phyloP scores from a whole-genome alignment of 2,797 vertebrate species.

The Paratrypauchen microcephalus region DNA sequence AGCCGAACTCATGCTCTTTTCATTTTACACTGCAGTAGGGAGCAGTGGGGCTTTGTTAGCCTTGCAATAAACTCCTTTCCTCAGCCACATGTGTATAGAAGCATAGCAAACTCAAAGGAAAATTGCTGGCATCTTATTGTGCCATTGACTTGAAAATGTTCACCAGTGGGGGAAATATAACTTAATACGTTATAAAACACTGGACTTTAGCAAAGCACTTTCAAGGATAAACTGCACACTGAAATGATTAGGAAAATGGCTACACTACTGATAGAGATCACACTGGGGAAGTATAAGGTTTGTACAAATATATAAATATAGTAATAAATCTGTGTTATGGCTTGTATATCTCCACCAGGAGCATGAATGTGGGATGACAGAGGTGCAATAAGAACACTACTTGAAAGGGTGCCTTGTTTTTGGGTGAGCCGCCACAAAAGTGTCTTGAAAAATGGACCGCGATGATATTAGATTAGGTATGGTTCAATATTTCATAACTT shows the following conservation, averaged over 20 bases:
- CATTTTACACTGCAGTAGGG: slow-evolving; percentile 52
- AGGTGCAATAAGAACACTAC: slow-evolving; percentile 40
- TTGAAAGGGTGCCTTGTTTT: slow-evolving; percentile 70
- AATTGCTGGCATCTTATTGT: slow-evolving; percentile 23
- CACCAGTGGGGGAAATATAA: slow-evolving; percentile 41
- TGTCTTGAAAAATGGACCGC: slow-evolving; percentile 42
- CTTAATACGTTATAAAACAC: slow-evolving; percentile 46
- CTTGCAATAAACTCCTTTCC: slow-evolving; percentile 70
- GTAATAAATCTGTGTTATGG: slow-evolving; percentile 45
- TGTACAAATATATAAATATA: slow-evolving; percentile 45
- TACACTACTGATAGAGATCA: background rate
- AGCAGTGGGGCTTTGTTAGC: slow-evolving; percentile 43
- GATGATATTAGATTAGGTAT: background rate
- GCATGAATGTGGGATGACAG: slow-evolving; percentile 36
- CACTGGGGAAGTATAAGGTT: slow-evolving; percentile 31
- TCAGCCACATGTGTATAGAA: slow-evolving; percentile 59
- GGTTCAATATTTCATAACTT: slow-evolving; percentile 22
- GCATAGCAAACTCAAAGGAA: slow-evolving; percentile 33
- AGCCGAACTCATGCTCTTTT: slow-evolving; percentile 38
- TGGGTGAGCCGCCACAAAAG: slow-evolving; percentile 35
- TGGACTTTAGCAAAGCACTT: slow-evolving; percentile 56
- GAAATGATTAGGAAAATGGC: background rate
- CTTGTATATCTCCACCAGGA: slow-evolving; percentile 34
- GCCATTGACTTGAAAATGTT: slow-evolving; percentile 41
- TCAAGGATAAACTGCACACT: background rate